Evolutionary conservation across 2,113 vertebrate species (phyloP), one percentile per base, ranked within the genome.

Genomic region (Camarhynchus parvulus): DNA sequence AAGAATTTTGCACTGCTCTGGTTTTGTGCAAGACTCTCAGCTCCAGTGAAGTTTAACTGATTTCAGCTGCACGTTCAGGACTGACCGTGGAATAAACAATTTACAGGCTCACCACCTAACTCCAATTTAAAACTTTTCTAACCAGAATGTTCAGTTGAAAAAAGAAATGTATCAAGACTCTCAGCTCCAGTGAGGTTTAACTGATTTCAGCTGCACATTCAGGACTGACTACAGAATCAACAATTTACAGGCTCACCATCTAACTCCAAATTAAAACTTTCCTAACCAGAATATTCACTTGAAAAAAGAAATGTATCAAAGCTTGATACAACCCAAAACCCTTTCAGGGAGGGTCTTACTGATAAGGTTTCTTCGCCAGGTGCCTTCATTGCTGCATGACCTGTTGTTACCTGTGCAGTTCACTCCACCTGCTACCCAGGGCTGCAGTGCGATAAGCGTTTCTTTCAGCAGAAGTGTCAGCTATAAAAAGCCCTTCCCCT

Each of bases 401-500:
- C 92, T 93, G 88, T 83, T 50, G 85, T 83, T 96, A 96, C 96
- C 94, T 95, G 93, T 47, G n/a, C 90, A 67, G 84, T 87, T 86
- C 83, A 5, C 76, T 87, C 93, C 92, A 96, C 94, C 94, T 95
- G 94, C 94, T 86, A 13, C 73, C 83, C 90, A 35, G 44, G 47
- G 76, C 85, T 41, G 76, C 85, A 22, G 64, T 1, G 28, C 0
- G 28, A 96, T 81, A 95, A 96, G 88, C 18, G 3, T 70, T 97
- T 80, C 86, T 89, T 87, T 92, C 86, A 93, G 92, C 92, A 93
- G 80, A 89, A 92, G 94, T 62, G 89, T 92, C 94, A 93, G 92
- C 95, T 96, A 97, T 96, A 95, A 97, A 96, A 97, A 97, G 94
- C 86, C 76, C 52, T 96, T 96, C 86, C 63, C 90, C 92, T 96